Evolutionary conservation across 1,140 invertebrate genomes (phyloP).

Genomic region (Catajapyx aquilonaris): DNA sequence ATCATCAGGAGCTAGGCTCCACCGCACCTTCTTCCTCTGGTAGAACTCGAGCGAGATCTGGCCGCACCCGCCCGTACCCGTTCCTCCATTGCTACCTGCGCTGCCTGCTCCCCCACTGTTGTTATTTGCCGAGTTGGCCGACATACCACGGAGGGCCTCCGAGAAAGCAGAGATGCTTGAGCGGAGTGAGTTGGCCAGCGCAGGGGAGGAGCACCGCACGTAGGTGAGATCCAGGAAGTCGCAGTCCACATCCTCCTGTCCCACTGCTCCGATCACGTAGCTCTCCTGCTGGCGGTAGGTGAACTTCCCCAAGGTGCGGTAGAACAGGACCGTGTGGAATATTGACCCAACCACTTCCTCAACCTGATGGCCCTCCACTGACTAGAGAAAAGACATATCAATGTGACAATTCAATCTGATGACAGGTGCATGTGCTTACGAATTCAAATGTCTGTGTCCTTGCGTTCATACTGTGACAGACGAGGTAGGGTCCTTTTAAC

Average conservation of each 20-base stretch:
- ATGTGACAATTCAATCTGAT: too few species aligned
- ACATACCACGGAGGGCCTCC: conserved; percentile 55
- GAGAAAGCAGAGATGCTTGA: conserved; percentile 68
- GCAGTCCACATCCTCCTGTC: conserved; percentile 88
- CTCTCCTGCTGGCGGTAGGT: conserved; percentile 78
- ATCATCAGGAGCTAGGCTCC: conserved; percentile 70
- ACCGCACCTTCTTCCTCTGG: conserved; percentile 68
- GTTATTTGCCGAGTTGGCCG: too few species aligned
- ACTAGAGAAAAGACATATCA: too few species aligned
- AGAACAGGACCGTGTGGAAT: conserved; percentile 88
- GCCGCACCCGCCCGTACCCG: conserved; percentile 48
- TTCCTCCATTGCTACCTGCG: too few species aligned
- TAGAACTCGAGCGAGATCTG: conserved; percentile 92
- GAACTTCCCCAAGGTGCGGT: conserved; percentile 86
- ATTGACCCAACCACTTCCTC: conserved; percentile 85
- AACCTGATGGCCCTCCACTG: conserved; percentile 82
- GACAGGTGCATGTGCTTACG: too few species aligned
- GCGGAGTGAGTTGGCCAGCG: conserved; percentile 49
- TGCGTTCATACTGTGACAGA: too few species aligned
- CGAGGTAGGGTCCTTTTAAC: too few species aligned
- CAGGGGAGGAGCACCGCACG: conserved; percentile 68
- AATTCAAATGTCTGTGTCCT: too few species aligned
- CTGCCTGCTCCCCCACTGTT: too few species aligned
- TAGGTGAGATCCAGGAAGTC: conserved; percentile 95
- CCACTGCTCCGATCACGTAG: conserved; percentile 85